A percentile compares a stretch with the other conserved stretches of the same genome.
Conservation (phyloP, 2,888 invertebrate species). For the Metacarcinus magister region DNA sequence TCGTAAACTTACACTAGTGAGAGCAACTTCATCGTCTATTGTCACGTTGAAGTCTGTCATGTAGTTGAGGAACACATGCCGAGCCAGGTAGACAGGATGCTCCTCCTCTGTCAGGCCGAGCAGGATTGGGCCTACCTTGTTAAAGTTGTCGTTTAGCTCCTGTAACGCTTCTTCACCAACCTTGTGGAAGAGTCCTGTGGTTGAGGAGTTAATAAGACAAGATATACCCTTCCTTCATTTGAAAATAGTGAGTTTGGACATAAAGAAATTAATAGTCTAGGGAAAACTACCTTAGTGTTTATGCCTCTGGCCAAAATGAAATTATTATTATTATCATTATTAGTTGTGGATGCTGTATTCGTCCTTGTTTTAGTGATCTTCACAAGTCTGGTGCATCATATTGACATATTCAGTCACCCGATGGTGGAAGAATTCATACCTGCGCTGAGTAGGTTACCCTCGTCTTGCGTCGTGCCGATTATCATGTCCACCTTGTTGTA, state of each 20-base stretch:
- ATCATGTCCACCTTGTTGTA: conserved; percentile 64
- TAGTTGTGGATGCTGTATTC: too few species aligned
- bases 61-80: not conserved
- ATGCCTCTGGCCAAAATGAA: too few species aligned
- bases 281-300: too few species aligned
- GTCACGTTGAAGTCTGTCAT: not conserved
- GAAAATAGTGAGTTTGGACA: not conserved
- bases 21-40: not conserved
- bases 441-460: not conserved
- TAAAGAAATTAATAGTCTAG: not conserved
- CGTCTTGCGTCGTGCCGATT: not conserved
- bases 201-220: not conserved
- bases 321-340: too few species aligned
- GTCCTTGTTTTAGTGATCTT: not conserved
- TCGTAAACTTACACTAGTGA: not conserved
- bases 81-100: not conserved
- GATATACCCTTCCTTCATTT: too few species aligned
- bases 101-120: not conserved
- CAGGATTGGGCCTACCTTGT: not conserved
- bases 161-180: not conserved
- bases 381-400: not conserved
- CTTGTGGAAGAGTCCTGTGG: not conserved
- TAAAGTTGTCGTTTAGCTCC: not conserved
- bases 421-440: too few species aligned
- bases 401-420: too few species aligned